Evolutionary conservation across 2,797 vertebrate genomes (phyloP), one percentile per base, ranked within the genome.

Genomic region (Menidia menidia): DNA sequence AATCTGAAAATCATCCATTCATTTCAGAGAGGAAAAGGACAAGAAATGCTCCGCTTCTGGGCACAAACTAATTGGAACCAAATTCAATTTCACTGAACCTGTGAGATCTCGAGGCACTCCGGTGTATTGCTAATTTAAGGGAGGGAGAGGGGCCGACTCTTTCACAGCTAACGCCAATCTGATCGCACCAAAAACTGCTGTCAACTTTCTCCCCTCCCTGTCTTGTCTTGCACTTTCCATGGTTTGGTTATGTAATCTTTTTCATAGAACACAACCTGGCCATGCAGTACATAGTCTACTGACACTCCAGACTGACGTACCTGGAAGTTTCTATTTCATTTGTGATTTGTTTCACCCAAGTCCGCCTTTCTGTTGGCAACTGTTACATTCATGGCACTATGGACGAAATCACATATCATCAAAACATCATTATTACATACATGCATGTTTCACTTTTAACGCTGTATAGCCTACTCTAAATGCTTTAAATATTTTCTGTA

Each of bases 11-110:
- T 18, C 1, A 4, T 5, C 14, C 4, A 19, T 79, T 69, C 50
- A 51, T 51, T 51, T 70, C 54, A 47, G 16, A 18, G 6, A 58
- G 58, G 12, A 75, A 39, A 19, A 25, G 39, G 42, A 32, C 12
- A 11, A 52, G 0, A 64, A 12, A 14, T 60, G 39, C 47, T 64
- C 60, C 0, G 15, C 75, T 68, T 73, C 25, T 61, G 15, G 55
- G 68, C 60, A 73, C 11, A 45, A 50, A 73, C 64, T 55, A 75
- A 80, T 68, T 16, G 0, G 54, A 77, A 76, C 9, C 47, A 16
- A 62, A 52, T 71, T 75, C 10, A 30, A 33, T 77, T 69, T 64
- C 41, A 67, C 47, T 78, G 75, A 75, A 80, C 67, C 73, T 61
- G 39, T 1, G 0, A 62, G 33, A 73, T 78, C 74, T 47, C 32